Evolutionary conservation across 2,113 vertebrate species (phyloP), one percentile per base, ranked within the genome.

Genomic region (Procavia capensis): DNA sequence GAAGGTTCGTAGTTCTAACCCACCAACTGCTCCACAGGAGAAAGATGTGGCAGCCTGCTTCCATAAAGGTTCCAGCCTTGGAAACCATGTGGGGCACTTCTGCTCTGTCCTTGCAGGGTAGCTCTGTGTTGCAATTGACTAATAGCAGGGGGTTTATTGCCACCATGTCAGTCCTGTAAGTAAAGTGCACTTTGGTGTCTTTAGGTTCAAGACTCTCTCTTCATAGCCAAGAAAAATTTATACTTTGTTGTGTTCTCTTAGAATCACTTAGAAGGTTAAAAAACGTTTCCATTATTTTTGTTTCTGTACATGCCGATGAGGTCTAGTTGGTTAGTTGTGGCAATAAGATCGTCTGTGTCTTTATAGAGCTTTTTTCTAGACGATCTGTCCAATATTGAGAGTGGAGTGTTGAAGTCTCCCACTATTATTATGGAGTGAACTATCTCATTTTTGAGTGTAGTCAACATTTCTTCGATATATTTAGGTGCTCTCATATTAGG

Each of bases 211-310:
- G 66, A 85, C 50, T 85, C 70, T 66, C 22, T 91, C 47, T 88
- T 84, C 43, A 54, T 76, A 85, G 59, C 45, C n/a, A 39, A 82
- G 79, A 24, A 29, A 91, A 79, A 27, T 19, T 92, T 91, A 57
- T 87, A 39, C n/a, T 94, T 89, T 82, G 57, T 84, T 83, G 20
- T 70, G 25, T 89, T 97, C 84, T 85, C 29, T 86, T 19, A 80
- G 68, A 94, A 88, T 79, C 75, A 89, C 64, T 88, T 74, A 6
- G 24, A 91, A n/a, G 74, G 20, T 79, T 92, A 74, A 92, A 89
- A 94, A 82, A 75, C 94, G 19, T 3, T 70, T 86, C 25, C 86
- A 2, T 79, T 57, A 9, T 90, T 93, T 83, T 88, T 70, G 31
- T 89, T 84, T n/a, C n/a, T n/a, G n/a, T n/a, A n/a, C n/a, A n/a